A percentile compares a stretch with the other conserved stretches of the same genome.
Evolutionary conservation across 2,113 vertebrate species (phyloP).

Genomic region (Condylura cristata): DNA sequence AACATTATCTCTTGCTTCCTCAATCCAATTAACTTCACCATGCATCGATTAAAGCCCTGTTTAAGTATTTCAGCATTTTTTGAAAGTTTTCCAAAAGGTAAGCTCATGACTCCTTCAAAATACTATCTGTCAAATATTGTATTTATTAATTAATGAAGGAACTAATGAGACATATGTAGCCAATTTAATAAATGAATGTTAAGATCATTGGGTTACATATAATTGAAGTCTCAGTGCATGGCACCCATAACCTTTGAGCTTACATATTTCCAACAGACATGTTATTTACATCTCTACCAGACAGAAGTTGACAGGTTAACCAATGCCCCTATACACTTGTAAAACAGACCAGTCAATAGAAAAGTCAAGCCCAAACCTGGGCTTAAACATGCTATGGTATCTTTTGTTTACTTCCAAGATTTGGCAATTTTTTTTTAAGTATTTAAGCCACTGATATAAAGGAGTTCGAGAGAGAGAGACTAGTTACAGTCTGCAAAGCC

Average conservation of each 20-base stretch:
- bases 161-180: background rate
- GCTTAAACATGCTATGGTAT: background rate
- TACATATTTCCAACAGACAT: slow-evolving; percentile 29
- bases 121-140: slow-evolving; percentile 28
- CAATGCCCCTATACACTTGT: background rate
- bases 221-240: slow-evolving; percentile 46
- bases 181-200: slow-evolving; percentile 54
- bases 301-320: slow-evolving; percentile 42
- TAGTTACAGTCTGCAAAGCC: background rate
- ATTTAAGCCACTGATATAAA: background rate
- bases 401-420: slow-evolving; percentile 29
- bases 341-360: slow-evolving; percentile 7
- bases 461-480: background rate
- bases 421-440: background rate
- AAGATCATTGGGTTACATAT: background rate
- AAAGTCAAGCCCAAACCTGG: background rate
- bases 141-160: slow-evolving; percentile 6
- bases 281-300: slow-evolving; percentile 21
- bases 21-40: slow-evolving; percentile 28
- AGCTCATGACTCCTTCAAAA: slow-evolving; percentile 33
- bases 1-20: slow-evolving; percentile 35
- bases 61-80: slow-evolving; percentile 48
- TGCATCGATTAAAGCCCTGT: slow-evolving; percentile 53
- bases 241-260: slow-evolving; percentile 17
- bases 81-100: slow-evolving; percentile 28